phyloP scores from a whole-genome alignment of 2,888 invertebrate species.

The Heliconius ismenius region DNA sequence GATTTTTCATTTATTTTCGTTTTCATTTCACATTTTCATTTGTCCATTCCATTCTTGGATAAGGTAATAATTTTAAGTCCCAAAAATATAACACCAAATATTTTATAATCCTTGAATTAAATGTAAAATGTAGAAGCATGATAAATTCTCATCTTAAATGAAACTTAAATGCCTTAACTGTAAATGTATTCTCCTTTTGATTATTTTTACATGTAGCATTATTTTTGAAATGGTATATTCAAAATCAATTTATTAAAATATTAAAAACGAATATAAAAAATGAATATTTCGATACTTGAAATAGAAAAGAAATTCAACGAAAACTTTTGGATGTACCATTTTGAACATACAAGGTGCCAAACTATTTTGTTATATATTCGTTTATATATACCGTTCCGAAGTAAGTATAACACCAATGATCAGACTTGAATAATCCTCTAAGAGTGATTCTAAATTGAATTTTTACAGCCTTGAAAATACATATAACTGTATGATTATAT shows the following conservation, averaged over 20 bases:
- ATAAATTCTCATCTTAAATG: slow-evolving; percentile 48
- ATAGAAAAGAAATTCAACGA: slow-evolving; percentile 1
- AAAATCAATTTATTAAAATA: slow-evolving; percentile 14
- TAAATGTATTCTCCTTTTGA: slow-evolving; percentile 45
- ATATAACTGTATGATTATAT: slow-evolving; percentile 35
- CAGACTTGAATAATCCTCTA: slow-evolving; percentile 69
- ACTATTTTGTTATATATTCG: slow-evolving; percentile 49
- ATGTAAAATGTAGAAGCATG: slow-evolving; percentile 53
- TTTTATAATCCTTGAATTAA: slow-evolving; percentile 57
- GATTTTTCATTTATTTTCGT: slow-evolving; percentile 49
- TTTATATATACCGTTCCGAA: slow-evolving; percentile 59
- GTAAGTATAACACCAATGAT: slow-evolving; percentile 73
- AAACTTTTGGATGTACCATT: slow-evolving; percentile 50
- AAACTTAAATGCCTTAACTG: slow-evolving; percentile 53
- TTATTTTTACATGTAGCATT: slow-evolving; percentile 51
- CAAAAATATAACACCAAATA: slow-evolving; percentile 66
- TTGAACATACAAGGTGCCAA: slow-evolving; percentile 60
- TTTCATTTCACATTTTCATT: slow-evolving; percentile 43
- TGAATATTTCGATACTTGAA: neutral
- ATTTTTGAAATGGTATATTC: slow-evolving; percentile 53
- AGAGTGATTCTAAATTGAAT: slow-evolving; percentile 65
- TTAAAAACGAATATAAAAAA: neutral
- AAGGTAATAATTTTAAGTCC: slow-evolving; percentile 69
- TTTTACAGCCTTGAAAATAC: slow-evolving; percentile 59
- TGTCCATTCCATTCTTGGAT: slow-evolving; percentile 56